These are phyloP conservation scores for Tetramorium simillimum DNA, from an alignment of 1,140 invertebrate species.

Conservation along the genomic window DNA sequence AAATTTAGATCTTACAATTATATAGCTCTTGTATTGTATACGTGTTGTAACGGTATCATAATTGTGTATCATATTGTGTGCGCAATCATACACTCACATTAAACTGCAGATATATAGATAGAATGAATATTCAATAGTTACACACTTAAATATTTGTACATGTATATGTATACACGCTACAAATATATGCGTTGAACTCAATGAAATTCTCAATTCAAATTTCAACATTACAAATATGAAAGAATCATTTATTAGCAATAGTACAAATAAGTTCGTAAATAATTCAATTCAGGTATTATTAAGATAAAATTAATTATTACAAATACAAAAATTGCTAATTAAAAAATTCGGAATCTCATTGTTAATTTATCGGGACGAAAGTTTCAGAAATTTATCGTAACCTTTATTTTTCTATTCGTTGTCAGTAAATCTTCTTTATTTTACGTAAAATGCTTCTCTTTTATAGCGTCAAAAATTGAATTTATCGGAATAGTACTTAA, in stretches of 20 bases:
- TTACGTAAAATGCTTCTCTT: not conserved
- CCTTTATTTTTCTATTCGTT: not conserved
- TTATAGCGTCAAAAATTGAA: not conserved
- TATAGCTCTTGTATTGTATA: not conserved
- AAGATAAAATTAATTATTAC: not conserved
- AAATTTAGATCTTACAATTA: not conserved
- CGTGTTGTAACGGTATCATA: conserved; percentile 6
- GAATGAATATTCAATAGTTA: conserved; percentile 33
- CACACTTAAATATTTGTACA: not conserved
- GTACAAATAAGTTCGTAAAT: not conserved
- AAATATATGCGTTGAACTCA: not conserved
- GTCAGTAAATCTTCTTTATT: not conserved
- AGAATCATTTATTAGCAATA: not conserved
- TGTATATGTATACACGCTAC: not conserved
- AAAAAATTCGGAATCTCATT: not conserved
- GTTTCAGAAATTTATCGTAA: not conserved
- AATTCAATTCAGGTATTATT: not conserved
- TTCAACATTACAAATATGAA: not conserved
- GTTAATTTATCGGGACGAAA: not conserved
- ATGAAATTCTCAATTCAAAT: not conserved
- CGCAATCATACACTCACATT: not conserved
- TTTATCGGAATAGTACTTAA: not conserved
- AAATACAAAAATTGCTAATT: not conserved
- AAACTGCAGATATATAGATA: not conserved
- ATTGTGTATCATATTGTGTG: too few relatives aligned